phyloP scores from a whole-genome alignment of 2,113 vertebrate genomes.

The Catharus minimus region DNA sequence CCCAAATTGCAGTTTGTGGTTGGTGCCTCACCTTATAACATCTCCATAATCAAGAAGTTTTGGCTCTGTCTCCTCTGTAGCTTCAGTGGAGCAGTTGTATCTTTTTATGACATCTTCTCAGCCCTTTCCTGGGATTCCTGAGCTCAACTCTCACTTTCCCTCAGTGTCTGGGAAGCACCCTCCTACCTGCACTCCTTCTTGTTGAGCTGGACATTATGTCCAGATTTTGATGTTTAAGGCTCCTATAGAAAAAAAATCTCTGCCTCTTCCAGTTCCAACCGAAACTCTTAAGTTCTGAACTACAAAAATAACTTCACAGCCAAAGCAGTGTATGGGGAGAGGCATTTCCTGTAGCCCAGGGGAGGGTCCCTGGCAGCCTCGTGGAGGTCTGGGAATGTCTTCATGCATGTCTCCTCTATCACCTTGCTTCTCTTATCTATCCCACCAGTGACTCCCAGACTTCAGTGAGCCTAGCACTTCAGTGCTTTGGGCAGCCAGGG shows the following conservation, averaged over 20 bases:
- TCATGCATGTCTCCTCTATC: background rate
- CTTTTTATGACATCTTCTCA: background rate
- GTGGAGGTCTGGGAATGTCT: background rate
- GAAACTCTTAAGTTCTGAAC: background rate
- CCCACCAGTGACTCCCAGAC: background rate
- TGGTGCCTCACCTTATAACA: background rate
- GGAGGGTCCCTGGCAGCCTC: background rate
- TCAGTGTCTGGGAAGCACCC: background rate
- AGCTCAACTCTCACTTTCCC: background rate
- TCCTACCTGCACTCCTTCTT: background rate
- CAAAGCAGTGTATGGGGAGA: background rate
- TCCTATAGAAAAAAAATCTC: background rate
- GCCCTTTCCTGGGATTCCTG: background rate
- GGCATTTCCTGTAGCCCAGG: background rate
- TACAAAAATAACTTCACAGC: background rate
- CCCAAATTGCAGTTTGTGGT: background rate
- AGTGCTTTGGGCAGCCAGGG: background rate
- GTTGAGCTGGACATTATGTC: accelerated
- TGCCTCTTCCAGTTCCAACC: background rate
- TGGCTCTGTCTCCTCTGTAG: background rate
- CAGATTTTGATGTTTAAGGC: background rate
- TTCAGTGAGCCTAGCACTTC: background rate
- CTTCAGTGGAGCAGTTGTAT: background rate
- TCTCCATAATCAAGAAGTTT: background rate
- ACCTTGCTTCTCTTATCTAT: background rate